These are phyloP conservation scores for Paelopatides confundens DNA, from an alignment of 53 echinoderm and acorn worm genomes.

Conservation along the genomic window DNA sequence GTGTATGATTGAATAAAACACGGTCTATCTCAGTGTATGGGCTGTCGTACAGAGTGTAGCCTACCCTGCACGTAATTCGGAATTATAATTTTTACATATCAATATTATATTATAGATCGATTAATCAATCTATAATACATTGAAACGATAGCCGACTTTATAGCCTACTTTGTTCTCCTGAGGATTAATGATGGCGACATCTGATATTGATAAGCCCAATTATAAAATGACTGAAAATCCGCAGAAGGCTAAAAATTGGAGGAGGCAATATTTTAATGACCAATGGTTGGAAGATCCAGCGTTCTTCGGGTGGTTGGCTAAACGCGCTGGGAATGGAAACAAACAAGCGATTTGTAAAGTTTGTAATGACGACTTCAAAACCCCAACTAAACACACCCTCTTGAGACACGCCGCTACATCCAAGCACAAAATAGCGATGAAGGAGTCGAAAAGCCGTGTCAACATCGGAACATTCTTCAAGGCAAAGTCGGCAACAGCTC, in stretches of 20 bases:
- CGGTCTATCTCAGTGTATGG: too few relatives aligned
- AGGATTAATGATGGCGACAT: neutral
- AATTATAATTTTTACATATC: too few relatives aligned
- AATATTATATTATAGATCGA: too few relatives aligned
- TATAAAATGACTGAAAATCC: conserved; percentile 12
- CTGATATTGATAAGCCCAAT: conserved; percentile 16
- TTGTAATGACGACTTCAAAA: neutral
- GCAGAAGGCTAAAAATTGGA: conserved; percentile 23
- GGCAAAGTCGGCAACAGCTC: neutral
- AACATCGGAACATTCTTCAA: neutral
- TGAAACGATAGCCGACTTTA: too few relatives aligned
- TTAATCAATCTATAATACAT: too few relatives aligned
- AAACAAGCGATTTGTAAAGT: conserved; percentile 15
- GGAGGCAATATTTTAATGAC: conserved; percentile 14
- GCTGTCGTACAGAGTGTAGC: too few relatives aligned
- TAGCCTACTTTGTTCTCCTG: neutral
- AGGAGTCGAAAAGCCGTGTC: neutral
- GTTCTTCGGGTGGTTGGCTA: conserved; percentile 6
- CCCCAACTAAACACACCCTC: neutral
- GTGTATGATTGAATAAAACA: too few relatives aligned
- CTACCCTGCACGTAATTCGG: too few relatives aligned
- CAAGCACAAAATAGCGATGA: neutral
- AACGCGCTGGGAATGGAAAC: neutral
- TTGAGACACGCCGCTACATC: neutral
- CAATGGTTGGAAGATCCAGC: conserved; percentile 1